Evolutionary conservation across 2,888 invertebrate species (phyloP), one percentile per base, ranked within the genome.

Genomic region (Achlya flavicornis): DNA sequence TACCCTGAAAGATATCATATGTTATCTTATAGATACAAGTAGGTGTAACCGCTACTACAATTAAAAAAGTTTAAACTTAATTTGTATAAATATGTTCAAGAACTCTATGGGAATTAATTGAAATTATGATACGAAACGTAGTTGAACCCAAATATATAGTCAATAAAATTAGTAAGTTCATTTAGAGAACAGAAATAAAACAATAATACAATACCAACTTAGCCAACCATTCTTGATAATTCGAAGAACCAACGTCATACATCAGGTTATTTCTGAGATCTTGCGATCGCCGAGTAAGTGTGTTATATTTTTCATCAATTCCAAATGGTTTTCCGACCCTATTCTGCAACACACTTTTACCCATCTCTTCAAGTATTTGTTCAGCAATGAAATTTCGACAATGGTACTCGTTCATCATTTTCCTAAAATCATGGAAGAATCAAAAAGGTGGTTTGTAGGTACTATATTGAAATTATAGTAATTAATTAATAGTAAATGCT

Each of bases 401-500:
- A 60, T 96, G 90, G 82, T 96, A 97, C 81, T 97, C 96, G 79
- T 97, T 97, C 95, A 97, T 96, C 94, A 95, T 96, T 84, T 95
- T 94, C 77, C 97, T 96, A 76, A 3, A 83, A 78, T 19, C 35
- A 63, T 46, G 2, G 12, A 12, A 4, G 12, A 7, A 4, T 12
- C 41, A 41, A 41, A 0, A 38, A 38, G 38, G 3, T 58, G 69
- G 26, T 26, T 26, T 1, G 26, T 26, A 26, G 2, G 43, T 43
- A 14, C 43, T 14, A 4, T 38, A 43, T 43, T 43, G 1, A 43
- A 43, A 43, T 43, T 14, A 7, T 38, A 38, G 10, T 10, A 38
- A 10, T 38, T 0, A 38, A 38, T 38, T 38, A 7, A 35, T 8
- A 35, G 38, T 38, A 10, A 11, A 38, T 38, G 11, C 10, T 8